Conservation (phyloP, 1,140 invertebrate genomes). For the Anastrepha ludens region DNA sequence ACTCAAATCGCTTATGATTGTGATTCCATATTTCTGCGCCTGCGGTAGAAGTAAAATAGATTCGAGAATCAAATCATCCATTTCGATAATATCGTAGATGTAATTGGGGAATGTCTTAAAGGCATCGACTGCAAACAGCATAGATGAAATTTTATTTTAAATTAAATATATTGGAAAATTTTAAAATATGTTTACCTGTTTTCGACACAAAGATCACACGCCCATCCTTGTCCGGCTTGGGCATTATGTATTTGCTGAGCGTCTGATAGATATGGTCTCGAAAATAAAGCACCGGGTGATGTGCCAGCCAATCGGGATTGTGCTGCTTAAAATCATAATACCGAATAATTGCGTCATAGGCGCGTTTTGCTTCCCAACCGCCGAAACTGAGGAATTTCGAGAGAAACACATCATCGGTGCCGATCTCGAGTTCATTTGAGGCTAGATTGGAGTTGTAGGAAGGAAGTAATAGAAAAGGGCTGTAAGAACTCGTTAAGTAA, state of each 20-base stretch:
- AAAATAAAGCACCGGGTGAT: slow-evolving; percentile 65
- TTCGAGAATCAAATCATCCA: slow-evolving; percentile 72
- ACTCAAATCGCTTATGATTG: slow-evolving; percentile 68
- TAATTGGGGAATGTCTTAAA: slow-evolving; percentile 68
- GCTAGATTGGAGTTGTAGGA: slow-evolving; percentile 56
- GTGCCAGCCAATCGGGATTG: slow-evolving; percentile 69
- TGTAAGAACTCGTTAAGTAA: too few species aligned
- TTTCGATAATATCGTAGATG: slow-evolving; percentile 67
- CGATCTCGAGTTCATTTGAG: slow-evolving; percentile 63
- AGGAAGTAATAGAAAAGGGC: too few species aligned
- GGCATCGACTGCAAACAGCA: slow-evolving; percentile 61
- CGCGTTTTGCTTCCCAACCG: slow-evolving; percentile 65
- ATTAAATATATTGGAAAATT: too few species aligned
- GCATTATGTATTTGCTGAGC: slow-evolving; percentile 68
- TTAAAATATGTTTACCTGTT: slow-evolving; percentile 48
- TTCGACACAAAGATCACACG: slow-evolving; percentile 67
- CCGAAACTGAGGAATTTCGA: slow-evolving; percentile 67
- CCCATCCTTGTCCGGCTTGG: slow-evolving; percentile 66
- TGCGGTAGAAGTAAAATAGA: slow-evolving; percentile 66
- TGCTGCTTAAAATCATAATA: slow-evolving; percentile 70
- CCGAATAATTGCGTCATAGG: slow-evolving; percentile 65
- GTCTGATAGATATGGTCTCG: slow-evolving; percentile 63
- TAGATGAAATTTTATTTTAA: neutral
- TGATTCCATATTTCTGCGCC: slow-evolving; percentile 67
- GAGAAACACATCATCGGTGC: slow-evolving; percentile 66